Conservation (phyloP, 2,797 vertebrate species). For the Emydoidea blandingii region DNA sequence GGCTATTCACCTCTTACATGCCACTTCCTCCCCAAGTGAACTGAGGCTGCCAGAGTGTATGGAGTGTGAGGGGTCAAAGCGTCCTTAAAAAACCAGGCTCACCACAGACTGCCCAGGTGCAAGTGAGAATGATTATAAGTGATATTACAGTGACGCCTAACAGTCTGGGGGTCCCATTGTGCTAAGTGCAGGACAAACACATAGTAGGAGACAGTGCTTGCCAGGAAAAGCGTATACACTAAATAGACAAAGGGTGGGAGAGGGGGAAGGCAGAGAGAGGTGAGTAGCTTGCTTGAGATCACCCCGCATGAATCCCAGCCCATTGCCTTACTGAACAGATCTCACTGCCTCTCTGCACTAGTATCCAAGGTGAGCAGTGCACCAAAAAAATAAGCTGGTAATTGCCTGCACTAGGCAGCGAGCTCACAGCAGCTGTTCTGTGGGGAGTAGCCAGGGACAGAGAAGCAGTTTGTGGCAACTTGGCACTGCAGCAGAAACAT, state of each 20-base stretch:
- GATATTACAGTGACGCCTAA: too few relatives aligned
- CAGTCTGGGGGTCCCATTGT: not conserved
- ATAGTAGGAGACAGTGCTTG: accelerated
- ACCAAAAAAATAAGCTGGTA: accelerated
- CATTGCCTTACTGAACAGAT: too few relatives aligned
- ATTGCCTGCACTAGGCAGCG: not conserved
- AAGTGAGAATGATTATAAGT: too few relatives aligned
- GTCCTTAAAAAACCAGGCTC: too few relatives aligned
- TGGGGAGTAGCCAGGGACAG: not conserved
- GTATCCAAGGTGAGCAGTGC: not conserved
- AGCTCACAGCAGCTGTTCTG: slow-evolving; percentile 19
- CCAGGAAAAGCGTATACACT: not conserved
- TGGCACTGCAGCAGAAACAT: not conserved
- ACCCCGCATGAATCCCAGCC: too few relatives aligned
- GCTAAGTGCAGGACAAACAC: not conserved
- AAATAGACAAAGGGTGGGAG: not conserved
- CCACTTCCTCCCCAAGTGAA: too few relatives aligned
- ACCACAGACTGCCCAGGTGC: too few relatives aligned
- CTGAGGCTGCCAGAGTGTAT: too few relatives aligned
- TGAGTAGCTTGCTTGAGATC: too few relatives aligned
- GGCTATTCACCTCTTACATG: too few relatives aligned
- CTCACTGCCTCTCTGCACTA: not conserved
- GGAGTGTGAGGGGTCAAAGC: too few relatives aligned
- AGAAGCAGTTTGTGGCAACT: not conserved
- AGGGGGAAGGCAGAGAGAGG: not conserved